phyloP scores from a whole-genome alignment of 1,140 invertebrate species.

The Bacillus rossius region DNA sequence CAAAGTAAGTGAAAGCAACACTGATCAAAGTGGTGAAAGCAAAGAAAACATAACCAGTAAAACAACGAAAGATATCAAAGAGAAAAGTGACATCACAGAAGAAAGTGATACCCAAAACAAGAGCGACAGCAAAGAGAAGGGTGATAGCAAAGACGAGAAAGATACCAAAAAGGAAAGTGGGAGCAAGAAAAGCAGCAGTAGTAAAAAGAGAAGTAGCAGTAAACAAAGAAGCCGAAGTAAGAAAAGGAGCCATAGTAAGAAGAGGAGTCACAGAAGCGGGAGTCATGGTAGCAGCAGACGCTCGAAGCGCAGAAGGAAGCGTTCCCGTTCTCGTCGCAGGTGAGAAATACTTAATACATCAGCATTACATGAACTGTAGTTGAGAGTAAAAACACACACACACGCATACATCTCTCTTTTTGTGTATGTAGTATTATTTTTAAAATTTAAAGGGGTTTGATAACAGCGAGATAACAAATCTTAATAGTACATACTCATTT shows the following conservation, averaged over 20 bases:
- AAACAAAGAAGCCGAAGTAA: slow-evolving; percentile 25
- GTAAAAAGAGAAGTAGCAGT: slow-evolving; percentile 21
- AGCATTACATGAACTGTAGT: too few species aligned
- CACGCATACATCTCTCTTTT: too few species aligned
- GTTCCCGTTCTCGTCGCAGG: background rate
- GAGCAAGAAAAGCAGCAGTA: slow-evolving; percentile 29
- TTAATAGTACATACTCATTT: too few species aligned
- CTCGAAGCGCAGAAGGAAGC: background rate
- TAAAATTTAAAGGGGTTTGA: too few species aligned
- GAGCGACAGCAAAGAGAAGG: slow-evolving; percentile 7
- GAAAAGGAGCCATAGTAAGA: slow-evolving; percentile 22
- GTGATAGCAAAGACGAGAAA: slow-evolving; percentile 24
- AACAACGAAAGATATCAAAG: background rate
- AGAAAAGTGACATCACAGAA: background rate
- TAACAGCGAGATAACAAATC: too few species aligned
- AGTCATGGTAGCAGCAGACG: slow-evolving; percentile 17
- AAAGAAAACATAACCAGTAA: too few species aligned
- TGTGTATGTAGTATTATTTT: too few species aligned
- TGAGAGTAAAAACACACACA: too few species aligned
- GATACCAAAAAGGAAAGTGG: slow-evolving; percentile 25
- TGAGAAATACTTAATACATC: too few species aligned
- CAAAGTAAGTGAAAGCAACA: too few species aligned
- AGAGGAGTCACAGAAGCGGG: background rate
- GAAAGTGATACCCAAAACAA: background rate
- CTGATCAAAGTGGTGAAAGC: too few species aligned